These are phyloP conservation scores for Pseudopodoces humilis DNA, from an alignment of 2,113 vertebrate genomes.

Conservation along the genomic window DNA sequence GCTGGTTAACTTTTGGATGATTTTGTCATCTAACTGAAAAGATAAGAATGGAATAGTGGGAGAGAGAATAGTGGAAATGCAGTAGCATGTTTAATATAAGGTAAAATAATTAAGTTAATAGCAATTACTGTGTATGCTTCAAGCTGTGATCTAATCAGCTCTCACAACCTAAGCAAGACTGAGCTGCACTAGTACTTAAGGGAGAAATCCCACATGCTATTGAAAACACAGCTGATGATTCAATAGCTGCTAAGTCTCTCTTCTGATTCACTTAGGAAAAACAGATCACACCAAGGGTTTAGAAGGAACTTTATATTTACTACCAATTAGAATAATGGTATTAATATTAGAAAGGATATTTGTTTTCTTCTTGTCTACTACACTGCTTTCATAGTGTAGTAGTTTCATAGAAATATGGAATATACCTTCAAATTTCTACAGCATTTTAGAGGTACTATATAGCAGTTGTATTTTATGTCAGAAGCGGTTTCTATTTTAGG, in stretches of 20 bases:
- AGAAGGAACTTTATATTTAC: neutral
- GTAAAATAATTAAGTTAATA: constrained; percentile 42
- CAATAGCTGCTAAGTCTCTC: neutral
- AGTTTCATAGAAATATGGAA: neutral
- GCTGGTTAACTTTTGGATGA: neutral
- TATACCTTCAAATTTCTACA: neutral
- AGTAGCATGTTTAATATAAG: neutral
- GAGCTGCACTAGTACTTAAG: constrained; percentile 6
- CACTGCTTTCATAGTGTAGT: neutral
- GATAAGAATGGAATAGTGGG: neutral
- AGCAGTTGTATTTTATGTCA: neutral
- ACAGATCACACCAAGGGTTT: neutral
- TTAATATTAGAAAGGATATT: neutral
- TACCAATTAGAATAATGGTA: neutral
- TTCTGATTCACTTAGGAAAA: neutral
- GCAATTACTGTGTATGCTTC: constrained; percentile 8
- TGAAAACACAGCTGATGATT: neutral
- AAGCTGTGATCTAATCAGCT: constrained; percentile 47
- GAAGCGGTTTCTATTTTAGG: neutral
- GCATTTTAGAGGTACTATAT: neutral
- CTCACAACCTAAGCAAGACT: constrained; percentile 14
- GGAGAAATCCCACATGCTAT: constrained; percentile 3
- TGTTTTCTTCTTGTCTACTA: neutral
- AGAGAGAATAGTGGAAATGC: neutral
- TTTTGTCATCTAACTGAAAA: constrained; percentile 1